Evolutionary conservation across 37 sponge, comb jelly and placozoan genomes (phyloP), one percentile per base, ranked within the genome.

Genomic region (Tethya wilhelma): DNA sequence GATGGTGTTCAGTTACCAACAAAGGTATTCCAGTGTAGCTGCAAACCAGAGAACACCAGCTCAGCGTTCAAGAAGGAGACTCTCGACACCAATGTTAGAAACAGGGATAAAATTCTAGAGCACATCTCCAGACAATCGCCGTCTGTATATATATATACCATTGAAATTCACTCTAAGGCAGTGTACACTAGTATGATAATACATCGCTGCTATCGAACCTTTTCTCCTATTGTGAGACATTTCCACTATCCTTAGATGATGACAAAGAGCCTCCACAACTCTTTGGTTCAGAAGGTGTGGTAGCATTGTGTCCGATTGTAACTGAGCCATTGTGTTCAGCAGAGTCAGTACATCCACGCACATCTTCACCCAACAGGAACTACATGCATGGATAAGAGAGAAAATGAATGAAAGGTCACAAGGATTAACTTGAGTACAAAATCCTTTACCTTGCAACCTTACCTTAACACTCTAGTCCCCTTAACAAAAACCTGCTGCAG

Each of bases 21-120:
- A 41, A 88, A 78, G 53, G 67, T 73, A 44, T 22, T 62, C 89
- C 89, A 88, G 57, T 88, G 77, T 2, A 64, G 3, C 38, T 77
- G 78, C 12, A 83, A 14, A 20, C 25, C 22, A 17, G 73, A 46
- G 11, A 82, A 70, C 25, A 88, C 53, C 53, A 74, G 32, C 20
- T 86, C 73, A n/a, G n/a, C n/a, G n/a, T n/a, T n/a, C n/a, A n/a
- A n/a, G n/a, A n/a, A n/a, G n/a, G n/a, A n/a, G n/a, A n/a, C n/a
- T n/a, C n/a, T n/a, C n/a, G n/a, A n/a, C 8, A n/a, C 32, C 65
- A 60, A n/a, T 26, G 64, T 55, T 1, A 11, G 38, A 25, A 73
- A 22, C 49, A 82, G 56, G 20, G 73, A 23, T 33, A 72, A 34
- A 38, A 82, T 28, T 23, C 34, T 20, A 40, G 82, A 32, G 31